Evolutionary conservation across 1,140 invertebrate genomes (phyloP).

Genomic region (Anastatus disparis): DNA sequence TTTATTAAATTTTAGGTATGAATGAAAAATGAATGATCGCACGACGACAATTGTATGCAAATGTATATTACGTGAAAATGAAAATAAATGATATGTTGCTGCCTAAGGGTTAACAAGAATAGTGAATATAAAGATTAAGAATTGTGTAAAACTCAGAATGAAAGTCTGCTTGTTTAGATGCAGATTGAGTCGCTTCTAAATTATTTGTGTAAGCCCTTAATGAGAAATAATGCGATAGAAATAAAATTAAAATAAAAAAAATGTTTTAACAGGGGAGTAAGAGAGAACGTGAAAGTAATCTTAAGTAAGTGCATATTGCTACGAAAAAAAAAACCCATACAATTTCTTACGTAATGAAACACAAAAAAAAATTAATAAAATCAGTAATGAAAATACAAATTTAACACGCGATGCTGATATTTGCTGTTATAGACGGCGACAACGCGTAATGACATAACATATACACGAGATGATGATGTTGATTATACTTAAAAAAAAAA

Average conservation of each 20-base stretch:
- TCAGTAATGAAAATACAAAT: conserved; percentile 31
- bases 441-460: conserved; percentile 15
- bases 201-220: conserved; percentile 38
- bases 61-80: conserved; percentile 33
- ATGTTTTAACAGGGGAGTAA: conserved; percentile 23
- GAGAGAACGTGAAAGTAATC: conserved; percentile 31
- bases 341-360: conserved; percentile 41
- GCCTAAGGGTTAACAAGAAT: conserved; percentile 12
- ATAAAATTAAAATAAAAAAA: conserved; percentile 26
- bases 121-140: conserved; percentile 3
- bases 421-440: not conserved
- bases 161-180: conserved; percentile 16
- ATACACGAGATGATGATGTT: conserved; percentile 30
- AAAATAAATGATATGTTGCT: too few species aligned
- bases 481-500: conserved; percentile 37
- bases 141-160: conserved; percentile 19
- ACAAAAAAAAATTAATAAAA: conserved; percentile 41
- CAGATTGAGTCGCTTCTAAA: conserved; percentile 36
- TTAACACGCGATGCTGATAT: conserved; percentile 1
- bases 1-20: conserved; percentile 52
- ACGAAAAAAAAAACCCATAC: conserved; percentile 15
- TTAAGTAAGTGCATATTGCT: conserved; percentile 40
- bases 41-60: conserved; percentile 10
- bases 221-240: conserved; percentile 16
- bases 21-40: conserved; percentile 25